Evolutionary conservation across 2,797 vertebrate species (phyloP).

Genomic region (Xiphorhynchus erythropygius): DNA sequence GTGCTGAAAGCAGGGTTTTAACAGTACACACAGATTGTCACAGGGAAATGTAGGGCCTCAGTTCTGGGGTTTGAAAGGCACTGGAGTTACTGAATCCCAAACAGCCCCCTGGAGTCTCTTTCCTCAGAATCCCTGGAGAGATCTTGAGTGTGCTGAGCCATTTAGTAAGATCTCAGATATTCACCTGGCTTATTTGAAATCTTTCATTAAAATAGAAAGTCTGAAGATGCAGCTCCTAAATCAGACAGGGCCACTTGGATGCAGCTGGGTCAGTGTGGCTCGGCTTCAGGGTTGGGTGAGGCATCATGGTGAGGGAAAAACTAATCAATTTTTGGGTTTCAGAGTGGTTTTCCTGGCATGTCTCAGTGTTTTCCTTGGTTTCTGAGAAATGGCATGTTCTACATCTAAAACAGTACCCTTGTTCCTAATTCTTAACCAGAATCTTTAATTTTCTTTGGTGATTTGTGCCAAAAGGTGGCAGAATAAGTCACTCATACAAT

Average conservation of each 20-base stretch:
- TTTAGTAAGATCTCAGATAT: background rate
- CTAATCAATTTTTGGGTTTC: background rate
- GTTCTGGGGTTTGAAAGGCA: background rate
- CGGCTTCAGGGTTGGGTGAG: background rate
- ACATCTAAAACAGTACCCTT: background rate
- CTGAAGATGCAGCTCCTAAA: background rate
- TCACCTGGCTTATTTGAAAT: background rate
- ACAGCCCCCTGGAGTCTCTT: background rate
- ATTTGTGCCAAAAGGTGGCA: background rate
- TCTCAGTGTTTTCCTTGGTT: background rate
- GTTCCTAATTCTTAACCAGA: background rate
- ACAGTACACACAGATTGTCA: too few species aligned
- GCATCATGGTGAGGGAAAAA: background rate
- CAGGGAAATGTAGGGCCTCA: background rate
- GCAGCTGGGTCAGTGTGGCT: background rate
- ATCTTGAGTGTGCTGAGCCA: background rate
- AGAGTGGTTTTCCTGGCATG: background rate
- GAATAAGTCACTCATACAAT: background rate
- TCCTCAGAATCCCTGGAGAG: background rate
- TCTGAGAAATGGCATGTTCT: background rate
- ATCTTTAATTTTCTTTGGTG: background rate
- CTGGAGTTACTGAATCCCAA: background rate
- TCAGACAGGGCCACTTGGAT: background rate
- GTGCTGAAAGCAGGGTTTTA: background rate
- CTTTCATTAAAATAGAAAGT: background rate